Base-by-base conservation (phyloP, 2,888 invertebrate species). In the Drosophila hamatofila region DNA sequence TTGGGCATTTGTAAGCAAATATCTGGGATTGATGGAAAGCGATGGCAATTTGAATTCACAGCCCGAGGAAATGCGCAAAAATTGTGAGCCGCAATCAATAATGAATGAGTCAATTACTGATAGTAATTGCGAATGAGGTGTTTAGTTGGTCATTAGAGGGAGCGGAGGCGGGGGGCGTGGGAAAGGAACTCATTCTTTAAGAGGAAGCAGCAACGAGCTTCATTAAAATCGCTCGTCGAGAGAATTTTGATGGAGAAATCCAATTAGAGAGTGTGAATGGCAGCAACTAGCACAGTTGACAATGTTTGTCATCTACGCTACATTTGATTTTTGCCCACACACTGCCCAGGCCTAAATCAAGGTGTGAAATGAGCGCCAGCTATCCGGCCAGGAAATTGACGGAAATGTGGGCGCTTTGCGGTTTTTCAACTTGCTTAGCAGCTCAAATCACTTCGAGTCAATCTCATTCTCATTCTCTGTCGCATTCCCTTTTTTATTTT, bases 291-390 rank as follows among this genome's bases (percentile, higher is more conserved):
- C 56, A 49, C 46, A 64, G 68, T 58, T 84, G 69, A 76, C 68
- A 71, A 64, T 84, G 71, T 84, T 84, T 84, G 82, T 70, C 80
- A 72, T 78, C 69, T 70, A 46, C 82, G 82, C 79, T 68, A 67
- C 71, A 88, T 87, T 87, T 84, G 59, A 55, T 30, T 61, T 59
- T 51, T 33, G 62, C 46, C 46, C 54, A 62, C 7, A 7, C 21
- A 5, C 3, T n/a, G n/a, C 16, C 1, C 3, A 54, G 52, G 61
- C 59, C 46, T 9, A 69, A 69, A 72, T 81, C 72, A 55, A 63
- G 21, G 37, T 52, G 37, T n/a, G 35, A 37, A 18, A 30, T 12
- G 16, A 8, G 16, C 0, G 42, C 3, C 21, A 62, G 61, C 25
- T 11, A 39, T 54, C 23, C 23, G 42, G 30, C 16, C 64, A 59